phyloP scores from a whole-genome alignment of 2,888 invertebrate species.

The Torymus tubicola region DNA sequence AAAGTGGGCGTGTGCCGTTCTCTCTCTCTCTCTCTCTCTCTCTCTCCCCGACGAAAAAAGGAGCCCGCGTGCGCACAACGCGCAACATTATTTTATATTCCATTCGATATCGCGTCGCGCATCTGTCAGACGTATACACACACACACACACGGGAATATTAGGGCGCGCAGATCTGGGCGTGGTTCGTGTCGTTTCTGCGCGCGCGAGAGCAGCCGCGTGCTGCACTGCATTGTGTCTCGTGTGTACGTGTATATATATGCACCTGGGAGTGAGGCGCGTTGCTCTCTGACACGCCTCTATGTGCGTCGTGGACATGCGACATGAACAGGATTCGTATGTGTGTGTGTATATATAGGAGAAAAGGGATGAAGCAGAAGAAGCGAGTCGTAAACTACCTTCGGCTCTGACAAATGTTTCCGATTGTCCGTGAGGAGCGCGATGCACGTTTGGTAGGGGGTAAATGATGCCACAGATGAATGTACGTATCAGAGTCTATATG shows the following conservation, averaged over 20 bases:
- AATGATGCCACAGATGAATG: slow-evolving; percentile 61
- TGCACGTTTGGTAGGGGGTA: too few relatives aligned
- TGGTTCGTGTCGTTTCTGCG: slow-evolving; percentile 73
- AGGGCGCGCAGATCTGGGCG: slow-evolving; percentile 73
- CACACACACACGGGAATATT: slow-evolving; percentile 68
- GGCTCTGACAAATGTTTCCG: slow-evolving; percentile 64
- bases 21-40: slow-evolving; percentile 27
- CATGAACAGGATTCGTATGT: slow-evolving; percentile 18
- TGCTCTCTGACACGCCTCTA: slow-evolving; percentile 49
- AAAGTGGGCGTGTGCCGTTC: slow-evolving; percentile 41
- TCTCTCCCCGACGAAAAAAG: too few relatives aligned
- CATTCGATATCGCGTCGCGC: slow-evolving; percentile 61
- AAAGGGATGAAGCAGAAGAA: slow-evolving; percentile 27
- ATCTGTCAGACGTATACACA: slow-evolving; percentile 68
- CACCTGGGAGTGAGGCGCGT: slow-evolving; percentile 69
- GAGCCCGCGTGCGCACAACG: too few relatives aligned
- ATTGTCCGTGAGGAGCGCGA: slow-evolving; percentile 51
- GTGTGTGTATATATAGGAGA: neutral
- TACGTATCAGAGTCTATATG: slow-evolving; percentile 57
- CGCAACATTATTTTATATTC: slow-evolving; percentile 62
- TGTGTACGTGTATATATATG: slow-evolving; percentile 25
- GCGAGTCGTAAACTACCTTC: slow-evolving; percentile 56
- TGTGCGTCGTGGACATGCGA: neutral
- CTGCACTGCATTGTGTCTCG: slow-evolving; percentile 63
- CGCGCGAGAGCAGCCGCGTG: slow-evolving; percentile 26